Evolutionary conservation across 2,888 invertebrate genomes (phyloP).

Genomic region (Helicoverpa assulta): DNA sequence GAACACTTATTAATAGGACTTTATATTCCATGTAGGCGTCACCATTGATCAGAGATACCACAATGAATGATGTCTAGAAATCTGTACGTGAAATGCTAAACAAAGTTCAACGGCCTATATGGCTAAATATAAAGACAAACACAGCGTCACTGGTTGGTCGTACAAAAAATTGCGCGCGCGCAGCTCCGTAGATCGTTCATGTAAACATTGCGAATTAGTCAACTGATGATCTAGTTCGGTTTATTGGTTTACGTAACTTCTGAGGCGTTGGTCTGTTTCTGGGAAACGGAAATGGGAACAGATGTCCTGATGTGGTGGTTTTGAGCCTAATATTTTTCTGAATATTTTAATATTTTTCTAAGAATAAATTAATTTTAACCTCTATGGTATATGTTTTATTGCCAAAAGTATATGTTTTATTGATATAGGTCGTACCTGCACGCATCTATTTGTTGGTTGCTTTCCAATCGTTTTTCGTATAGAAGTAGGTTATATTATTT

Average conservation of each 20-base stretch:
- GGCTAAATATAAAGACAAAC: conserved; percentile 79
- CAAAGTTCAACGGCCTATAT: conserved; percentile 79
- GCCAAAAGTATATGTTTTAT: too few species aligned
- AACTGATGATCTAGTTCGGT: conserved; percentile 45
- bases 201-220: conserved; percentile 55
- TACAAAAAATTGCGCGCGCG: conserved; percentile 60
- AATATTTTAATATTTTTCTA: too few species aligned
- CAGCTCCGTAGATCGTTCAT: conserved; percentile 22
- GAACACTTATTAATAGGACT: neutral
- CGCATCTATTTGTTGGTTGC: too few species aligned
- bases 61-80: conserved; percentile 36
- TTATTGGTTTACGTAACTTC: conserved; percentile 32
- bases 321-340: neutral
- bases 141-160: conserved; percentile 67
- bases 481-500: too few species aligned
- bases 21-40: neutral
- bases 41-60: conserved; percentile 35
- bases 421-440: too few species aligned
- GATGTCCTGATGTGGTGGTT: neutral
- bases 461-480: too few species aligned
- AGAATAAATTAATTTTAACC: too few species aligned
- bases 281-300: neutral
- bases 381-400: too few species aligned
- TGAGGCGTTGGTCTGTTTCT: conserved; percentile 1
- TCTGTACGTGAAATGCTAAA: conserved; percentile 40